Evolutionary conservation across 2,113 vertebrate species (phyloP).

Genomic region (Passer domesticus): DNA sequence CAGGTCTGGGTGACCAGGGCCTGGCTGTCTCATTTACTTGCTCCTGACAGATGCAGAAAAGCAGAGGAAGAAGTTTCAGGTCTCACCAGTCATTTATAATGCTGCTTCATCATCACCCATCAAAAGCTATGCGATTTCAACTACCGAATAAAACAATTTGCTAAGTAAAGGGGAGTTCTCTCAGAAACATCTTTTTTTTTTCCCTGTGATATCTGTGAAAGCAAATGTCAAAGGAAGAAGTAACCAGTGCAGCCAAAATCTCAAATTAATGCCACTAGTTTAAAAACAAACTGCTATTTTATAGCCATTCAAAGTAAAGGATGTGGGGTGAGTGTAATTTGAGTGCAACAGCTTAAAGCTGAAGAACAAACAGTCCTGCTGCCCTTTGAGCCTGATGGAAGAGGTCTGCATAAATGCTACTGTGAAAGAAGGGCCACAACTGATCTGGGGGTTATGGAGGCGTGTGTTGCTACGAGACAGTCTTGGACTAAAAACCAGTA

Average conservation of each 20-base stretch:
- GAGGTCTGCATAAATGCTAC: background rate
- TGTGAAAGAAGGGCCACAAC: background rate
- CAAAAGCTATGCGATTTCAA: background rate
- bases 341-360: background rate
- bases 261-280: background rate
- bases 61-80: background rate
- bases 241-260: background rate
- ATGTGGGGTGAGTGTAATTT: background rate
- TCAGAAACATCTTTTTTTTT: background rate
- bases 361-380: background rate
- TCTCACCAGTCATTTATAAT: background rate
- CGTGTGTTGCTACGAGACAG: accelerated
- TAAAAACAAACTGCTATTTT: background rate
- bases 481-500: background rate
- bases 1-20: background rate
- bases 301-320: background rate
- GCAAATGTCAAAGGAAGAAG: background rate
- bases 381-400: background rate
- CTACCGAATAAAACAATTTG: background rate
- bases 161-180: background rate
- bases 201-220: background rate
- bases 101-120: background rate
- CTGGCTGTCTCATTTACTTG: background rate
- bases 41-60: background rate
- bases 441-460: background rate